Base-by-base conservation (phyloP, 1,140 invertebrate genomes). In the Bathynomus jamesi region DNA sequence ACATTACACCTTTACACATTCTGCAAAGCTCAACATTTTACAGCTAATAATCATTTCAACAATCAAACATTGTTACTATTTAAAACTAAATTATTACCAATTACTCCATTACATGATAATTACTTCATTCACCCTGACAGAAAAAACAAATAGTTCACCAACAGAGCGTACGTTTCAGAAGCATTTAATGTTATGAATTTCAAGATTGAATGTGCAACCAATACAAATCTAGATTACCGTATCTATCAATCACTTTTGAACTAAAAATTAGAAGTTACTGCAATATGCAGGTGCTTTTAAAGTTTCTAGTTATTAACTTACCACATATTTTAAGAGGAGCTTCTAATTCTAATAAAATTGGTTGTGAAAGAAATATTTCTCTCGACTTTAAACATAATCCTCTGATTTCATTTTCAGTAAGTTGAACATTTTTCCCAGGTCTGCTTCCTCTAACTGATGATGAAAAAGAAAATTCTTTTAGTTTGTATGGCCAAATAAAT, bases 371-470 rank as follows among this genome's bases (percentile, higher is more conserved):
- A 78, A 90, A 89, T 40, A 89, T 88, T 82, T 90, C 88, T 78
- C 88, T 80, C 17, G 86, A 87, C 77, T 88, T 88, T 17, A 88
- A 76, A 79, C 87, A 89, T 13, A 89, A 80, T 8, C 86, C 86
- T 74, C 87, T 82, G 61, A 89, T 88, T 81, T 91, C 89, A 72
- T 85, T 85, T 82, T 90, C 89, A 65, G 88, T 87, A 77, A 90
- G 82, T 80, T 90, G 88, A 65, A 90, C 89, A 81, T 87, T 89
- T 80, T 90, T 91, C 27, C 89, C 89, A 21, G 89, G 89, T 69
- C 89, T 84, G 67, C 86, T 87, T 69, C 88, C 88, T 68, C 88
- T 82, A 27, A 89, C 88, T 89, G 79, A 68, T 83, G 82, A 72
- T 70, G 66, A 79, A 73, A 73, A 65, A 64, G 32, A 63, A 28